phyloP scores from a whole-genome alignment of 2,113 vertebrate genomes.

The Irena cyanogastra region DNA sequence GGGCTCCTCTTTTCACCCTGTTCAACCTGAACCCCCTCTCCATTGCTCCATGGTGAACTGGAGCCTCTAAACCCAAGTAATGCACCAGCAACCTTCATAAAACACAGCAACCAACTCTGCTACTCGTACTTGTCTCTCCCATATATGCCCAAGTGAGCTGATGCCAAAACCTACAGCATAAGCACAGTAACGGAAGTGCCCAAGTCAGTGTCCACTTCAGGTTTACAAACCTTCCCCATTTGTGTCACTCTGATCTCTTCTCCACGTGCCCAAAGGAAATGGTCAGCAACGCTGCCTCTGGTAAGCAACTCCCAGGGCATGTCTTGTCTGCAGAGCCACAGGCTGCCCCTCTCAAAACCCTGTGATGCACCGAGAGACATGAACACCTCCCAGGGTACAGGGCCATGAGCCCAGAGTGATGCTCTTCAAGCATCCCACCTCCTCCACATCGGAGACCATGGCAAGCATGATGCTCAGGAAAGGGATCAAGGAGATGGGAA shows the following conservation, averaged over 20 bases:
- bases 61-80: neutral
- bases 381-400: neutral
- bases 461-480: neutral
- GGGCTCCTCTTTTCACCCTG: neutral
- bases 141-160: neutral
- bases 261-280: accelerated
- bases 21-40: neutral
- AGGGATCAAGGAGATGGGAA: neutral
- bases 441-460: neutral
- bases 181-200: neutral
- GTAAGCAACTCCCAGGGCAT: neutral
- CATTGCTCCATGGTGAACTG: neutral
- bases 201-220: accelerated
- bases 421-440: neutral
- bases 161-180: neutral
- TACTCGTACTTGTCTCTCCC: neutral
- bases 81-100: neutral
- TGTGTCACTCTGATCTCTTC: neutral
- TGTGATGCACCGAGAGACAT: accelerated
- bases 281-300: neutral
- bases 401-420: neutral
- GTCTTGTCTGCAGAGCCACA: neutral
- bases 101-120: neutral
- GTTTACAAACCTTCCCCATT: neutral
- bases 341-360: neutral